These are phyloP conservation scores for Xiphophorus hellerii DNA, from an alignment of 2,113 vertebrate genomes.

Conservation along the genomic window DNA sequence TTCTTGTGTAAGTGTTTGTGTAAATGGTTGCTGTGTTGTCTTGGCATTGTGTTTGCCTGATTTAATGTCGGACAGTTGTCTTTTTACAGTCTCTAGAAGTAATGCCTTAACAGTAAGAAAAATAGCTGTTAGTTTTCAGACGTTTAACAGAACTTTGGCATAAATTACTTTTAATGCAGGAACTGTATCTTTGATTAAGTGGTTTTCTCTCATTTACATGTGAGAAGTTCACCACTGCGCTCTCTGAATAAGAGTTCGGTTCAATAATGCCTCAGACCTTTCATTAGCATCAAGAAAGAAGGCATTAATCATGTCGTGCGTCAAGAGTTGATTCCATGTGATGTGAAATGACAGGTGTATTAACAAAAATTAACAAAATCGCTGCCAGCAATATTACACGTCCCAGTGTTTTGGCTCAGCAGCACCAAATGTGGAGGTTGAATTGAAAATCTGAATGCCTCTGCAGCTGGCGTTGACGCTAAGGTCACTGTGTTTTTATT, in stretches of 20 bases:
- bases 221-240: conserved; percentile 2
- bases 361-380: conserved; percentile 54
- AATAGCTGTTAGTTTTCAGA: background rate
- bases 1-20: background rate
- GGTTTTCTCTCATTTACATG: background rate
- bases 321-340: conserved; percentile 41
- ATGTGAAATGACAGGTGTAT: conserved; percentile 60
- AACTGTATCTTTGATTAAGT: background rate
- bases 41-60: too few species aligned
- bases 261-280: conserved; percentile 17
- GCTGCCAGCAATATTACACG: conserved; percentile 16
- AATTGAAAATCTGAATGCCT: conserved; percentile 25
- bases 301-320: conserved; percentile 17
- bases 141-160: background rate
- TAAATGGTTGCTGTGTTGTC: too few species aligned
- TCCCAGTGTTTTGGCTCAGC: conserved; percentile 21
- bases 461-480: conserved; percentile 21
- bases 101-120: background rate
- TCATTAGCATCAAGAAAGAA: conserved; percentile 26
- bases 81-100: too few species aligned
- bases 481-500: conserved; percentile 41
- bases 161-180: conserved; percentile 3
- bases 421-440: conserved; percentile 14
- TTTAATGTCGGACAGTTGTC: background rate
- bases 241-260: background rate